A percentile compares a stretch with the other conserved stretches of the same genome.
phyloP scores from a whole-genome alignment of 2,888 invertebrate genomes.

The Pilophorus perplexus region DNA sequence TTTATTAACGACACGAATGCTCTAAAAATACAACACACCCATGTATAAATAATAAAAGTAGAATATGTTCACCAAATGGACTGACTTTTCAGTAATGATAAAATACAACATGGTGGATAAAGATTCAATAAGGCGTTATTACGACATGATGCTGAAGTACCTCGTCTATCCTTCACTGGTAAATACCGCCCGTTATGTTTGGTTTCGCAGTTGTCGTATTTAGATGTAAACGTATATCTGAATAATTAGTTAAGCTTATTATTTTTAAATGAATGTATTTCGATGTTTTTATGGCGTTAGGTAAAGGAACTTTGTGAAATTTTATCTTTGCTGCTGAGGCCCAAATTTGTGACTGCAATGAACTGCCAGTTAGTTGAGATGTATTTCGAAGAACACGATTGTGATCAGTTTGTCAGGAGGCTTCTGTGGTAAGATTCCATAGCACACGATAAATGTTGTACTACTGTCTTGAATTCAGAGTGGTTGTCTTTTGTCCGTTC shows the following conservation, averaged over 20 bases:
- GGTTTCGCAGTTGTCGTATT: no score
- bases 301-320: background rate
- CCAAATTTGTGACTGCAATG: background rate
- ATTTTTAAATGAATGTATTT: background rate
- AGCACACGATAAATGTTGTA: background rate
- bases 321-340: background rate
- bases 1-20: no score
- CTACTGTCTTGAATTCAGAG: background rate
- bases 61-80: no score
- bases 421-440: background rate
- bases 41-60: no score
- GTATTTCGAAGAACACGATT: background rate
- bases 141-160: conserved; percentile 11
- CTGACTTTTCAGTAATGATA: no score
- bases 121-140: no score
- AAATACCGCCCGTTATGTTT: background rate
- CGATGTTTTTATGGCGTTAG: no score
- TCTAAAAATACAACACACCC: no score
- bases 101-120: no score
- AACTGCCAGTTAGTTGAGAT: background rate
- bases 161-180: conserved; percentile 4
- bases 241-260: no score
- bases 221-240: no score
- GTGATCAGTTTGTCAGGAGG: background rate
- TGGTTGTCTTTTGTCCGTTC: background rate